Conservation (phyloP, 2,113 vertebrate genomes). For the Gambusia holbrooki region DNA sequence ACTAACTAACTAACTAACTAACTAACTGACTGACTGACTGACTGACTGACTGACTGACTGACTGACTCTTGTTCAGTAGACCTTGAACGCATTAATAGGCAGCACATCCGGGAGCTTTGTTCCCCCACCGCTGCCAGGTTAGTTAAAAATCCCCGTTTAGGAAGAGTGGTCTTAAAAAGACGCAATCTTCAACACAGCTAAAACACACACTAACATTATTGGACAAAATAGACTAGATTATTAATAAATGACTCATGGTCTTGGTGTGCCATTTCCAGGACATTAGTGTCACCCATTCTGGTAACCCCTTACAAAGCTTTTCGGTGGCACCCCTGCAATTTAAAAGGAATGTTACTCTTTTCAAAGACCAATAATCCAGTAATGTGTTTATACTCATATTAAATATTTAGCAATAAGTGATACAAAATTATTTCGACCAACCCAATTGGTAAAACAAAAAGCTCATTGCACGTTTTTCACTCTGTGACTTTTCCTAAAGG, state of each 20-base stretch:
- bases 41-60: no score
- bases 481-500: not conserved
- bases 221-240: not conserved
- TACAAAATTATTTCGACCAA: not conserved
- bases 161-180: not conserved
- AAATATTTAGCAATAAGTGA: not conserved
- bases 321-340: not conserved
- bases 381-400: not conserved
- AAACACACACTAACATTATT: not conserved
- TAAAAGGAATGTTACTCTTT: not conserved
- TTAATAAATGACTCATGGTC: not conserved
- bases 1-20: no score
- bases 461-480: not conserved
- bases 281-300: no score
- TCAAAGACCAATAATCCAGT: not conserved
- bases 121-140: conserved; percentile 56
- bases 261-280: not conserved
- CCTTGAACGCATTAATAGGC: conserved; percentile 13
- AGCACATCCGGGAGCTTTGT: conserved; percentile 32
- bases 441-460: not conserved
- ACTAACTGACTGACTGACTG: no score
- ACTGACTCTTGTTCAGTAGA: not conserved
- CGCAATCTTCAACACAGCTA: not conserved
- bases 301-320: no score
- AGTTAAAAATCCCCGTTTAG: conserved; percentile 13